These are phyloP conservation scores for Synanthedon andrenaeformis DNA, from an alignment of 2,888 invertebrate genomes.

Conservation along the genomic window DNA sequence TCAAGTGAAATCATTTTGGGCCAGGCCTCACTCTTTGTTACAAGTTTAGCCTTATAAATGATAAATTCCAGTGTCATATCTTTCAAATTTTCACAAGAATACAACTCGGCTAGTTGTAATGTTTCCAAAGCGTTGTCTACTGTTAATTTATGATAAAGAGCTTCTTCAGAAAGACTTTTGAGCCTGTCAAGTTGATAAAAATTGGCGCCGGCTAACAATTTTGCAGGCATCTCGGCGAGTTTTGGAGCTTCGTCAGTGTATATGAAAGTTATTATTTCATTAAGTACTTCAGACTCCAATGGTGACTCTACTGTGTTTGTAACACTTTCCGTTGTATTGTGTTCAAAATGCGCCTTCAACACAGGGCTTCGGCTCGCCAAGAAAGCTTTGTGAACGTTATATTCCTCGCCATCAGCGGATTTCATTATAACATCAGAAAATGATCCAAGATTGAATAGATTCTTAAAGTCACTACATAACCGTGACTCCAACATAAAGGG, in stretches of 20 bases:
- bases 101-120: constrained; percentile 50
- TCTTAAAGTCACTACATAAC: constrained; percentile 52
- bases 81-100: constrained; percentile 46
- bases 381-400: constrained; percentile 54
- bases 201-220: constrained; percentile 53
- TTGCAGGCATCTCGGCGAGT: constrained; percentile 54
- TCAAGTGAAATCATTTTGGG: constrained; percentile 47
- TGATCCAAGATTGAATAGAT: constrained; percentile 40
- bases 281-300: constrained; percentile 46
- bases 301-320: constrained; percentile 53
- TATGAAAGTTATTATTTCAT: constrained; percentile 50
- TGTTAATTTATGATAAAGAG: constrained; percentile 50
- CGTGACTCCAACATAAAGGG: constrained; percentile 39
- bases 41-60: constrained; percentile 55
- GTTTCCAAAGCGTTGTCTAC: constrained; percentile 62
- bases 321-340: constrained; percentile 49
- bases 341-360: constrained; percentile 56
- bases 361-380: constrained; percentile 55
- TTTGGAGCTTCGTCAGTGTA: constrained; percentile 57
- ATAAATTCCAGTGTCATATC: constrained; percentile 52
- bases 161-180: constrained; percentile 54
- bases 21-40: constrained; percentile 58
- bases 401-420: constrained; percentile 47
- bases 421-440: constrained; percentile 57
- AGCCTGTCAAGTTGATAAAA: constrained; percentile 52